These are phyloP conservation scores for Poecilia picta DNA, from an alignment of 2,797 vertebrate species.

Conservation along the genomic window DNA sequence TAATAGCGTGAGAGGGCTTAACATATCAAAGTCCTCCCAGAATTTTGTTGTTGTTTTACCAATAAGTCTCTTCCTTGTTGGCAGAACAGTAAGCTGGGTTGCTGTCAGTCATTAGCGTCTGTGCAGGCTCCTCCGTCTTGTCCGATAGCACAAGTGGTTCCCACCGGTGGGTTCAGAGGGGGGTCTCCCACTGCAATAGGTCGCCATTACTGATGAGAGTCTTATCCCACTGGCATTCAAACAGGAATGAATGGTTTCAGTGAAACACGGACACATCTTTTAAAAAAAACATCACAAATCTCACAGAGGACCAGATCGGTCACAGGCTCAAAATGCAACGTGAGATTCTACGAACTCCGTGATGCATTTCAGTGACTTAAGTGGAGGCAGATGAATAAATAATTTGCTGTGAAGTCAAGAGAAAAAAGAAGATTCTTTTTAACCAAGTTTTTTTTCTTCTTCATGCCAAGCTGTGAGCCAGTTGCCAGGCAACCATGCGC, in stretches of 20 bases:
- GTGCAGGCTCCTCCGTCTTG: slow-evolving; percentile 32
- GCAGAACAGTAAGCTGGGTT: slow-evolving; percentile 21
- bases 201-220: slow-evolving; percentile 61
- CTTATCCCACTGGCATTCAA: slow-evolving; percentile 65
- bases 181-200: slow-evolving; percentile 54
- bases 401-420: slow-evolving; percentile 46
- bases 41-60: slow-evolving; percentile 7
- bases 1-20: slow-evolving; percentile 27
- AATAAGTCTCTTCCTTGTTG: slow-evolving; percentile 9
- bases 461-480: slow-evolving; percentile 66
- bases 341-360: slow-evolving; percentile 26
- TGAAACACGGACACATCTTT: slow-evolving; percentile 85
- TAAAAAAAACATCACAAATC: slow-evolving; percentile 80
- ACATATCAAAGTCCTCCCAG: slow-evolving; percentile 38
- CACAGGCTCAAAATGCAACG: slow-evolving; percentile 17
- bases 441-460: slow-evolving; percentile 51
- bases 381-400: slow-evolving; percentile 48
- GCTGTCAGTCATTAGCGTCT: slow-evolving; percentile 34
- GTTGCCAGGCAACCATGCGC: slow-evolving; percentile 80
- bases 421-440: slow-evolving; percentile 44
- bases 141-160: slow-evolving; percentile 55
- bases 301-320: slow-evolving; percentile 76
- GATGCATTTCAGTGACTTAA: slow-evolving; percentile 30
- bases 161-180: slow-evolving; percentile 17
- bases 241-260: slow-evolving; percentile 80